These are phyloP conservation scores for Hiodon tergisus DNA, from an alignment of 2,113 vertebrate species.

Conservation along the genomic window DNA sequence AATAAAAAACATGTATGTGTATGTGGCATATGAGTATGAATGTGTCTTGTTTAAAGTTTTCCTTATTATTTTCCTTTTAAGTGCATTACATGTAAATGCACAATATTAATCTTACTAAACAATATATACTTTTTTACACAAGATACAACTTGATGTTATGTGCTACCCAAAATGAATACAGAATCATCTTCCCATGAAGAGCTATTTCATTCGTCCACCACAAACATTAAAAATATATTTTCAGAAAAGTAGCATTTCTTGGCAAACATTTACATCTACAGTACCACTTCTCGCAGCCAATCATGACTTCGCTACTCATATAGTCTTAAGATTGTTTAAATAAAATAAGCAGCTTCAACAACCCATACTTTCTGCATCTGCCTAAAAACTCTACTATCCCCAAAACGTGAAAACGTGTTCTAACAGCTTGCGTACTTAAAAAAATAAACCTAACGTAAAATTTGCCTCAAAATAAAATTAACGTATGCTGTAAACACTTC, in stretches of 20 bases:
- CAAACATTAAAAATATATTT: neutral
- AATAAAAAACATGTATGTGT: too few relatives aligned
- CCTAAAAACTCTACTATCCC: neutral
- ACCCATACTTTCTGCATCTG: neutral
- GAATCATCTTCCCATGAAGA: neutral
- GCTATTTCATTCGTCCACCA: neutral
- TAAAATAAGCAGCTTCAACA: slow-evolving; percentile 2
- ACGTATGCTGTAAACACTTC: slow-evolving; percentile 1
- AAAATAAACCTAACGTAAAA: slow-evolving; percentile 2
- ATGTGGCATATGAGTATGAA: too few relatives aligned
- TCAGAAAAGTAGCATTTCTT: neutral
- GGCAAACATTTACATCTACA: neutral
- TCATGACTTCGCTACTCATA: neutral
- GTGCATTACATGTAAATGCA: neutral
- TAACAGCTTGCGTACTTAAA: neutral
- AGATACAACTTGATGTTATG: neutral
- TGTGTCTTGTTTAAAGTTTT: neutral
- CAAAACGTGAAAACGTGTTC: slow-evolving; percentile 10
- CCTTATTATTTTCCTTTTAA: neutral
- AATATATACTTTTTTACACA: neutral
- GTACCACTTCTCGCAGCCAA: neutral
- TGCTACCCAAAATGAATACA: neutral
- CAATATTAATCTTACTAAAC: too few relatives aligned
- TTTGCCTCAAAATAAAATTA: slow-evolving; percentile 1
- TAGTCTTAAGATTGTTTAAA: neutral